These are phyloP conservation scores for Itoplectis maculator DNA, from an alignment of 2,888 invertebrate genomes.

Conservation along the genomic window DNA sequence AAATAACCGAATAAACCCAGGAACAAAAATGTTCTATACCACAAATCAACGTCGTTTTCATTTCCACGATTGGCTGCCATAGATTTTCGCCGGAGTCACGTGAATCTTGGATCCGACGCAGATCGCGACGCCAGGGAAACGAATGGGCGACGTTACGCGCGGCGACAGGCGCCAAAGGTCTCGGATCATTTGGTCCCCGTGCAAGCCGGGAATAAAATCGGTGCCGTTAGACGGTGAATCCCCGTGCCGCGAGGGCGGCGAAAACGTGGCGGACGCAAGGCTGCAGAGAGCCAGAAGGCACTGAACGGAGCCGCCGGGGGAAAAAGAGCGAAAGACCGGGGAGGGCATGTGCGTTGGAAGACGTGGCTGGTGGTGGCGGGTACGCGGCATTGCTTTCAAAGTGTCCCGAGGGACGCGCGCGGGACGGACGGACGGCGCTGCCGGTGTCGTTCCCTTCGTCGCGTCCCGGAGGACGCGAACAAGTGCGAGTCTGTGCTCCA, in stretches of 20 bases:
- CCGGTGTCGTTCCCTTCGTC: conserved; percentile 73
- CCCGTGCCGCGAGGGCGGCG: conserved; percentile 9
- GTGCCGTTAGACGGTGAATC: conserved; percentile 51
- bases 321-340: conserved; percentile 46
- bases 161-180: conserved; percentile 60
- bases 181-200: conserved; percentile 63
- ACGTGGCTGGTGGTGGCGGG: conserved; percentile 73
- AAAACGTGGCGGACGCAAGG: too few species aligned
- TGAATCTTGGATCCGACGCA: too few species aligned
- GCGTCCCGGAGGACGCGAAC: conserved; percentile 80
- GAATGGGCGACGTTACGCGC: background rate
- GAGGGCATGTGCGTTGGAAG: conserved; percentile 79
- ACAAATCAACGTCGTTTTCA: too few species aligned
- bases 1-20: too few species aligned
- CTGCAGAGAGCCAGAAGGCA: too few species aligned
- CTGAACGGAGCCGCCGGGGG: too few species aligned
- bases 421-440: conserved; percentile 71
- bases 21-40: background rate
- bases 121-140: background rate
- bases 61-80: too few species aligned
- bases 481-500: conserved; percentile 78
- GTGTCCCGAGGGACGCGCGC: conserved; percentile 77
- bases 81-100: too few species aligned
- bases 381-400: conserved; percentile 82
- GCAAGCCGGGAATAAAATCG: conserved; percentile 56